Conservation (phyloP, 2,113 vertebrate genomes). For the Galeopterus variegatus region DNA sequence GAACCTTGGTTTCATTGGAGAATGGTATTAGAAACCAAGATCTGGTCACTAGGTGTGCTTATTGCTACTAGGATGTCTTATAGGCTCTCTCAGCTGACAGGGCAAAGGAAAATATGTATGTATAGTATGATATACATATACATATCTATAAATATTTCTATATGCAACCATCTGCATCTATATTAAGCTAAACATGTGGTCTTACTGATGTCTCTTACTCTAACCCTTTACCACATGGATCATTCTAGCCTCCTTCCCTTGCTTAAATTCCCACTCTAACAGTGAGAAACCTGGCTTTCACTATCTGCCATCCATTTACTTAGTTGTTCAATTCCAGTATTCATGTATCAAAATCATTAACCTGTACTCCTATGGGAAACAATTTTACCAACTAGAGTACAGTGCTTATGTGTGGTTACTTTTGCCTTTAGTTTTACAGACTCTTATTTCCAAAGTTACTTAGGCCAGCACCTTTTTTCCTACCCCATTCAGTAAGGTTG, state of each 20-base stretch:
- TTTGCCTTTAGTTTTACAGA: not conserved
- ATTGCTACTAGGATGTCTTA: not conserved
- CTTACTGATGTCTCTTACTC: not conserved
- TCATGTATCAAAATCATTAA: not conserved
- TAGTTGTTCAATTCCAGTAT: not conserved
- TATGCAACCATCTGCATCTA: not conserved
- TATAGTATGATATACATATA: not conserved
- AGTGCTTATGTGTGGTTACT: not conserved
- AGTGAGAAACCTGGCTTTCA: conserved; percentile 23
- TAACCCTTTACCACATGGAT: not conserved
- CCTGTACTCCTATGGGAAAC: not conserved
- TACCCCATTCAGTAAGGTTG: not conserved
- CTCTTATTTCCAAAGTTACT: not conserved
- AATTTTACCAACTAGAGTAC: not conserved
- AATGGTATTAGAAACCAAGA: conserved; percentile 36
- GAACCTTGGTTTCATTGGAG: not conserved
- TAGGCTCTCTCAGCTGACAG: not conserved
- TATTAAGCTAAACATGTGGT: not conserved
- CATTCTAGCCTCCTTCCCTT: not conserved
- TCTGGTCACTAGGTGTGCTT: not conserved
- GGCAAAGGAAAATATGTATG: not conserved
- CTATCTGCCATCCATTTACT: not conserved
- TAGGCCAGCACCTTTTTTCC: not conserved
- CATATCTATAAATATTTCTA: not conserved
- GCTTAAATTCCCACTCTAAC: not conserved